Conservation (phyloP, 2,888 invertebrate genomes). For the Synanthedon formicaeformis region DNA sequence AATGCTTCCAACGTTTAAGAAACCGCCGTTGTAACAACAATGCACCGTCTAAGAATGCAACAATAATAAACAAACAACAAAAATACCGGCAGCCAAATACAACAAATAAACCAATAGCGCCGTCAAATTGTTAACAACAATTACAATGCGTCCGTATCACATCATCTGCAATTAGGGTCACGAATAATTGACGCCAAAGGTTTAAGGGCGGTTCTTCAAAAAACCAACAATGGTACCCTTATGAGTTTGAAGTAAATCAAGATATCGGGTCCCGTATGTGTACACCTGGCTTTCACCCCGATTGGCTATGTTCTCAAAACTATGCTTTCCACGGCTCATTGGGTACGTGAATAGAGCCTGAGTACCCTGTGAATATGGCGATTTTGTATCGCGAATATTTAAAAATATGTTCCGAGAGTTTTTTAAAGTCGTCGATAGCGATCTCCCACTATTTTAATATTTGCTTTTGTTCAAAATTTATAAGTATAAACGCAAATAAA, state of each 20-base stretch:
- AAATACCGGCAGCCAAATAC: slow-evolving; percentile 27
- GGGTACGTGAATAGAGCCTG: slow-evolving; percentile 29
- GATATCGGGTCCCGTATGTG: slow-evolving; percentile 44
- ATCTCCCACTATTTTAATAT: slow-evolving; percentile 4
- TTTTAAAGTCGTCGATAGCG: slow-evolving; percentile 3
- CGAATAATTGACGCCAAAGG: slow-evolving; percentile 63
- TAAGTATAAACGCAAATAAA: too few relatives aligned
- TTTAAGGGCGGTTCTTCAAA: slow-evolving; percentile 53
- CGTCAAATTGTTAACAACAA: slow-evolving; percentile 31
- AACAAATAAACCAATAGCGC: slow-evolving; percentile 53
- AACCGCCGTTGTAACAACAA: slow-evolving; percentile 9
- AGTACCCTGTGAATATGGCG: slow-evolving; percentile 19
- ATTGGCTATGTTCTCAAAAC: slow-evolving; percentile 31
- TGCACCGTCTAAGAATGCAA: slow-evolving; percentile 25
- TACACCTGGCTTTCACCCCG: slow-evolving; percentile 55
- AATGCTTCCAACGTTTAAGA: slow-evolving; percentile 6
- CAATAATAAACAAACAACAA: slow-evolving; percentile 38
- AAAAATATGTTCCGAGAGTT: not conserved
- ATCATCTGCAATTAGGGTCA: slow-evolving; percentile 69
- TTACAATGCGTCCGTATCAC: slow-evolving; percentile 55
- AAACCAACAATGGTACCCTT: slow-evolving; percentile 56
- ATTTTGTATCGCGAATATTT: slow-evolving; percentile 33
- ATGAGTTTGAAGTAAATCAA: slow-evolving; percentile 56
- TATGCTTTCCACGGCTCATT: slow-evolving; percentile 52
- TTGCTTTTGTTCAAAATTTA: not conserved